Evolutionary conservation across 2,797 vertebrate species (phyloP).

Genomic region (Heteromormyrus szaboi): DNA sequence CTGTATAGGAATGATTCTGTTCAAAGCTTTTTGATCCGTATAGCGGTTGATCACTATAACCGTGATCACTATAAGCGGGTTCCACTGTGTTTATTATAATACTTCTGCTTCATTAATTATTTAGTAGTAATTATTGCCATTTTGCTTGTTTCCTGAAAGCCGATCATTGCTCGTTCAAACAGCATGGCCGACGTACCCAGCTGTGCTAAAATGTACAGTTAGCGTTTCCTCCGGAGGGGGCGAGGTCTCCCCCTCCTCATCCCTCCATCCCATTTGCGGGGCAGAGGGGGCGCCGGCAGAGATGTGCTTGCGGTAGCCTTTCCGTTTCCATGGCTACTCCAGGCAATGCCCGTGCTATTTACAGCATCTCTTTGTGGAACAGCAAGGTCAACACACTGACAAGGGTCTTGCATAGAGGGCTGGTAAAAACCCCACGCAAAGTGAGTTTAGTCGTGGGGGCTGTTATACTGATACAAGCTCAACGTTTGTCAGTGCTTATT

Average conservation of each 20-base stretch:
- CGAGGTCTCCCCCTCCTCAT: not conserved
- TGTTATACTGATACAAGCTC: not conserved
- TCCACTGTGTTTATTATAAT: not conserved
- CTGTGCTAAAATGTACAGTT: not conserved
- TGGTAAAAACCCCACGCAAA: not conserved
- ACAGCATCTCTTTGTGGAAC: not conserved
- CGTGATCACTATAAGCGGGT: not conserved
- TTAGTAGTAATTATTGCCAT: not conserved
- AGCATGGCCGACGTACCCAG: not conserved
- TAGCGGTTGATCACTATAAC: not conserved
- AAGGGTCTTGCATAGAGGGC: not conserved
- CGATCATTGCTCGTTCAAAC: not conserved
- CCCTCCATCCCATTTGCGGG: not conserved
- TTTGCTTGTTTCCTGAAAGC: not conserved
- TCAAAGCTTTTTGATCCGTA: not conserved
- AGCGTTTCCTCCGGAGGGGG: not conserved
- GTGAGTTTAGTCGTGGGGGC: not conserved
- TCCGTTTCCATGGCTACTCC: constrained; percentile 20
- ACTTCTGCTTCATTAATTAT: not conserved
- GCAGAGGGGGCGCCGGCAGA: not conserved
- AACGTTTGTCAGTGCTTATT: not conserved
- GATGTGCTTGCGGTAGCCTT: not conserved
- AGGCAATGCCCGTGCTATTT: constrained; percentile 8
- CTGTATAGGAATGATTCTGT: not conserved
- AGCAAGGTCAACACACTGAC: not conserved